Evolutionary conservation across 2,888 invertebrate species (phyloP).

Genomic region (Macaria liturata): DNA sequence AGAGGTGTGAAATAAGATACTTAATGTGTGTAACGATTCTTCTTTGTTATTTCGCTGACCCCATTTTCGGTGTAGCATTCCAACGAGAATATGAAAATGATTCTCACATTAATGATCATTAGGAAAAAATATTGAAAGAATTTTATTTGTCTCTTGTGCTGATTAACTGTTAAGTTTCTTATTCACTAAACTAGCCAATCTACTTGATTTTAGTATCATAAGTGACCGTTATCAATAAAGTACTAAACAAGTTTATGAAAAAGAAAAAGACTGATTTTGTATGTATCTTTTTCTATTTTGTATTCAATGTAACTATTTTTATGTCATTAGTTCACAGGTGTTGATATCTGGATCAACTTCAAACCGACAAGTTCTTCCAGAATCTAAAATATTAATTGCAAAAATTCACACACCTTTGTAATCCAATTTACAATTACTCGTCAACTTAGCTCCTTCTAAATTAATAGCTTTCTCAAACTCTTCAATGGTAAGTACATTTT

Average conservation of each 20-base stretch:
- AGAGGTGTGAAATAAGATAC: constrained; percentile 77
- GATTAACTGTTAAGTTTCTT: too few species aligned
- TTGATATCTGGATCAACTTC: constrained; percentile 21
- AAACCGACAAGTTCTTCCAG: constrained; percentile 42
- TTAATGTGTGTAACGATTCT: constrained; percentile 70
- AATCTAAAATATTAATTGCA: constrained; percentile 43
- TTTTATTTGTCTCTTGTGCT: too few species aligned
- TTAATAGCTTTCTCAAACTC: constrained; percentile 68
- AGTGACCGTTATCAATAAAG: constrained; percentile 1
- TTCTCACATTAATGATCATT: constrained; percentile 34
- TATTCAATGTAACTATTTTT: constrained; percentile 3
- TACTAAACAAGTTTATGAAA: neutral
- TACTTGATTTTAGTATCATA: too few species aligned
- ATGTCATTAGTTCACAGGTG: constrained; percentile 23
- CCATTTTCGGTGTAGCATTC: constrained; percentile 41
- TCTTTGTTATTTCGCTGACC: constrained; percentile 48
- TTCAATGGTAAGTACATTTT: constrained; percentile 54
- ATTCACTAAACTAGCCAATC: too few species aligned
- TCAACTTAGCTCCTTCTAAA: constrained; percentile 55
- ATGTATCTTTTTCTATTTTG: too few species aligned
- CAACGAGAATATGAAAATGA: constrained; percentile 23
- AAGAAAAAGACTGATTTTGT: too few species aligned
- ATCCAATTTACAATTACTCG: constrained; percentile 27
- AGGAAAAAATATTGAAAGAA: neutral
- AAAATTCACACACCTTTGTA: constrained; percentile 51